phyloP scores from a whole-genome alignment of 2,797 vertebrate species.

The Bradypodion ventrale region DNA sequence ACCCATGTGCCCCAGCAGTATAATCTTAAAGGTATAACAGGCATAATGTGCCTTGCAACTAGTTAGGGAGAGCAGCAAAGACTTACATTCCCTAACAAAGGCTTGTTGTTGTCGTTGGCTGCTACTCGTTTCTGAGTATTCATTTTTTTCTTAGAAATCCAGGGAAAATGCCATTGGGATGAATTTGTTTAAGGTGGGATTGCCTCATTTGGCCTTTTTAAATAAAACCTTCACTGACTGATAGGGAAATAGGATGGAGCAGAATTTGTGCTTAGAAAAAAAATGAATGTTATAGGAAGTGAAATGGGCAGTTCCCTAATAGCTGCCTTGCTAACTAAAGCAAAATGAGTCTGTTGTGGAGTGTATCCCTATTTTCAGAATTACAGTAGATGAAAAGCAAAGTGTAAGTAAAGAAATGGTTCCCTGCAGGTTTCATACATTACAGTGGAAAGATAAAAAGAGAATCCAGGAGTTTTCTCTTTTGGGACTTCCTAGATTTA shows the following conservation, averaged over 20 bases:
- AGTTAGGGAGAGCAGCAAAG: too few species aligned
- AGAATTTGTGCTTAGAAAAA: not conserved
- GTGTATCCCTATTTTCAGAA: not conserved
- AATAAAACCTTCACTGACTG: not conserved
- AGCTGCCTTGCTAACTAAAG: not conserved
- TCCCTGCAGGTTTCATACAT: not conserved
- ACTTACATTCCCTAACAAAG: too few species aligned
- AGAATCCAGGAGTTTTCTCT: not conserved
- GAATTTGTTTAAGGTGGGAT: too few species aligned
- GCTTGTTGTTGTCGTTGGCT: too few species aligned
- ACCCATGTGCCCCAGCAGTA: too few species aligned
- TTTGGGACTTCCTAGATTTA: not conserved
- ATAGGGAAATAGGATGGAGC: not conserved
- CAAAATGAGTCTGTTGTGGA: not conserved
- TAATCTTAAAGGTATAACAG: too few species aligned
- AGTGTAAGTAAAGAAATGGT: not conserved
- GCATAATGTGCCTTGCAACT: too few species aligned
- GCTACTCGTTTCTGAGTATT: too few species aligned
- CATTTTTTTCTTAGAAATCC: too few species aligned
- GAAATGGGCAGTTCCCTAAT: not conserved
- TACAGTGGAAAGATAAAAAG: not conserved
- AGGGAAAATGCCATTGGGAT: too few species aligned
- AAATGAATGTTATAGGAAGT: not conserved
- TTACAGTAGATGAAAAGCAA: not conserved
- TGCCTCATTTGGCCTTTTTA: not conserved